Base-by-base conservation (phyloP, 1,140 invertebrate species). In the Drosophila pseudoananassae region DNA sequence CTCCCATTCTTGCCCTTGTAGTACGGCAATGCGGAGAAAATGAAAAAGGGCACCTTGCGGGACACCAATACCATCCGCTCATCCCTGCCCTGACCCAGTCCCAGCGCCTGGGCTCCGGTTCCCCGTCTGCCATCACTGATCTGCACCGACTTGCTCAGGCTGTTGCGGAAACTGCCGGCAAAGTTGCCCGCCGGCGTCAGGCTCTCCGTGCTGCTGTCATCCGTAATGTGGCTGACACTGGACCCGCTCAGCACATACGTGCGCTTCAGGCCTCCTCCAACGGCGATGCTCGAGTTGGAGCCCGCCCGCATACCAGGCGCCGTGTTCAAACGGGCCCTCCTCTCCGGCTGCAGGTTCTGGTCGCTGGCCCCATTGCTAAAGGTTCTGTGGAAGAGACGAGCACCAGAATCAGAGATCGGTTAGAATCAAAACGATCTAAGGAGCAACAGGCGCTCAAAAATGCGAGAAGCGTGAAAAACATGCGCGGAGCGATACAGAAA, bases 1-100 rank as follows among this genome's bases (percentile, higher is more conserved):
- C 94, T 84, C 92, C 93, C 79, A 91, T 93, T 73, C 94, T 93
- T 83, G 93, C 93, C 94, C 92, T 95, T 96, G 68, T 94, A 95
- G 89, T 97, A 97, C 43, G 96, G 96, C 83, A 98, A 93, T 43
- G 96, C 94, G 23, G 97, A 97, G 92, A 97, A 98, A 56, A 98
- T 93, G 70, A 96, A 92, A 92, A 97, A 96, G 33, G 97, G 97
- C 93, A 91, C 95, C 94, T 89, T 95, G 93, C 36, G 94, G 80
- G 63, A 96, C 94, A 59, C 94, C 90, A 98, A 93, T 52, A 96
- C 94, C 58, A 97, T 92, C 76, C 96, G 93, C 90, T 97, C 96
- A 92, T 97, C 95, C 64, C 83, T 54, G 1, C 64, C 75, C 27
- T 83, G 47, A 4, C 77, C 81, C 15, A 71, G 8, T 5, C 59